Evolutionary conservation across 2,888 invertebrate genomes (phyloP).

Genomic region (Dyspetes luteomarginatus): DNA sequence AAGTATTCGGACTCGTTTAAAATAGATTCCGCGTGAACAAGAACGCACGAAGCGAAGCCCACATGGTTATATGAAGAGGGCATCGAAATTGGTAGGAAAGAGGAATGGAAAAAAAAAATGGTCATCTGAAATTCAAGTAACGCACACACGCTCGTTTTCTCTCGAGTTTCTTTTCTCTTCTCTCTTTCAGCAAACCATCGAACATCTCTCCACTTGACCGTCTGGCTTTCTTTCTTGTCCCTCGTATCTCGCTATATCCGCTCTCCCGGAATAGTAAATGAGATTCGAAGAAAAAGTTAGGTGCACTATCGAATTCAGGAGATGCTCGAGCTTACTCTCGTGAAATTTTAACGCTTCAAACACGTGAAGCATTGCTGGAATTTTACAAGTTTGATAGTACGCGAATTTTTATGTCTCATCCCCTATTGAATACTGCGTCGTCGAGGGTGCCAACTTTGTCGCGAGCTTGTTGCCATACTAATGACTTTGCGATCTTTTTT

Average conservation of each 20-base stretch:
- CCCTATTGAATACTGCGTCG: background rate
- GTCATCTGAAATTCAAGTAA: slow-evolving; percentile 71
- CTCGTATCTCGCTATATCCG: slow-evolving; percentile 35
- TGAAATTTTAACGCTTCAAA: slow-evolving; percentile 60
- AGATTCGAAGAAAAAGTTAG: slow-evolving; percentile 64
- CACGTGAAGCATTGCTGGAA: slow-evolving; percentile 58
- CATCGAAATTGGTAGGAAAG: background rate
- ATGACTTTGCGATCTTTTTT: too few relatives aligned
- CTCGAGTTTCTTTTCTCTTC: slow-evolving; percentile 52
- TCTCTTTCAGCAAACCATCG: background rate
- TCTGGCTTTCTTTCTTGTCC: slow-evolving; percentile 39
- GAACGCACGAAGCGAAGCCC: slow-evolving; percentile 61
- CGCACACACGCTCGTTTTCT: slow-evolving; percentile 65
- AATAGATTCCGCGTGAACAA: slow-evolving; percentile 69
- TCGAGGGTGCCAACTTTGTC: slow-evolving; percentile 6
- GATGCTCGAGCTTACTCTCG: slow-evolving; percentile 37
- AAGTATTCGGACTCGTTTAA: slow-evolving; percentile 69
- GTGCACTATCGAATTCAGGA: slow-evolving; percentile 52
- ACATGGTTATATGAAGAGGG: background rate
- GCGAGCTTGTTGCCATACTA: too few relatives aligned
- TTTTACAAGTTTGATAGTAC: slow-evolving; percentile 44
- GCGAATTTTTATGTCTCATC: slow-evolving; percentile 32
- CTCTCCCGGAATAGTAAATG: slow-evolving; percentile 56
- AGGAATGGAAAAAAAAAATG: slow-evolving; percentile 32
- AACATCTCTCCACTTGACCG: slow-evolving; percentile 26